Conservation (phyloP, 2,797 vertebrate species). For the Xerus rutilus region DNA sequence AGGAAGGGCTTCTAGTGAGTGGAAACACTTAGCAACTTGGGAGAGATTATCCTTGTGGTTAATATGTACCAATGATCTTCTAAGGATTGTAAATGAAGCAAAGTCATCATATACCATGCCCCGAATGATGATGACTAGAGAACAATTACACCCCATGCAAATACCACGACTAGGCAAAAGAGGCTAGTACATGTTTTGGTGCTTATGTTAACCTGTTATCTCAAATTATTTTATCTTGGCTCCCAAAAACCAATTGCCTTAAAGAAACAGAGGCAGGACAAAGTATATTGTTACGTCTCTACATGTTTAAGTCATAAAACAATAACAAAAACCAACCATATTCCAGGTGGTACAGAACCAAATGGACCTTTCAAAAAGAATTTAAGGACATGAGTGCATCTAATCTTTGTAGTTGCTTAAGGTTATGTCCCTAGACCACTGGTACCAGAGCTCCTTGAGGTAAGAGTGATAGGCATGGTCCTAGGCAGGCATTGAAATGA, state of each 20-base stretch:
- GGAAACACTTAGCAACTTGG: background rate
- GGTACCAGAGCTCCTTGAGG: background rate
- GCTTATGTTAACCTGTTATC: background rate
- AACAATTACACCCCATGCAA: background rate
- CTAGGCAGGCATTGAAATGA: background rate
- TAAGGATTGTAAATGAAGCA: background rate
- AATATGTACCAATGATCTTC: background rate
- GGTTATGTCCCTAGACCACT: accelerated
- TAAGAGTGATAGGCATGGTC: accelerated
- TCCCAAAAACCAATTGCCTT: background rate
- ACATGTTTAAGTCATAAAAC: background rate
- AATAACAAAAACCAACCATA: background rate
- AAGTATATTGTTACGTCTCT: background rate
- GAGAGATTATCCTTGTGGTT: background rate
- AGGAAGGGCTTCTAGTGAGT: background rate
- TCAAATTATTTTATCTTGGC: background rate
- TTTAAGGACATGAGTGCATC: background rate
- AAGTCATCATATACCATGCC: background rate
- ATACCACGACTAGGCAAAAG: background rate
- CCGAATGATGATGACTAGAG: background rate
- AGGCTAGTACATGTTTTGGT: background rate
- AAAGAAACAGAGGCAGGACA: background rate
- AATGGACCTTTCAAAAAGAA: background rate
- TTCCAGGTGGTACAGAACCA: background rate
- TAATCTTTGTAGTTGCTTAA: background rate